Base-by-base conservation (phyloP, 1,140 invertebrate species). In the Venustaconcha ellipsiformis region DNA sequence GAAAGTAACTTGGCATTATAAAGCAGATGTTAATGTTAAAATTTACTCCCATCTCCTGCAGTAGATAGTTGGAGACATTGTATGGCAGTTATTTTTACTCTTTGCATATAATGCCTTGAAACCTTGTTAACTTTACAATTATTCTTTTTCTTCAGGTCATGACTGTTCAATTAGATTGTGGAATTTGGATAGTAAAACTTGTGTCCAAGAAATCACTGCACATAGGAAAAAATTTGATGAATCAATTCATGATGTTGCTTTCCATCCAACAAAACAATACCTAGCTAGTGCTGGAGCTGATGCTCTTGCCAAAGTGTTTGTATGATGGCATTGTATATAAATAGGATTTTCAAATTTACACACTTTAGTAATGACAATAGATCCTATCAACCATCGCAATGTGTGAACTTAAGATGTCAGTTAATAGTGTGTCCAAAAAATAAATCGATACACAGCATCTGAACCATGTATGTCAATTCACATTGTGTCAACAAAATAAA, bases 161-260 rank as follows among this genome's bases (percentile, higher is more conserved):
- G 98, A 99, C 91, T 99, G 97, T 92, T 99, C 97, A 89, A 96
- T 99, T 91, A 94, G 98, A 89, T 93, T 99, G 86, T 99, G 98
- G 98, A 97, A 99, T 92, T 94, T 99, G 91, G 98, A 99, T 91
- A 98, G 96, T 91, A 97, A 97, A 91, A 98, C 96, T 70, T 99
- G 98, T 92, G 96, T 99, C 82, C 97, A 99, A 92, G 98, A 99
- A 91, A 99, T 99, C 87, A 99, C 98, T 62, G 97, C 97, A 79
- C 99, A 99, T 92, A 94, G 98, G 79, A 99, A 99, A 91, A 99
- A 99, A 92, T 99, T 99, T 92, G 98, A 99, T 90, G 98, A 99
- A 92, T 96, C 97, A 87, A 99, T 99, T 91, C 94, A 99, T 88
- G 97, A 99, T 90, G 98, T 99, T 77, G 97, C 98, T 86, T 99